Evolutionary conservation across 2,797 vertebrate species (phyloP).

Genomic region (Sarcophilus harrisii): DNA sequence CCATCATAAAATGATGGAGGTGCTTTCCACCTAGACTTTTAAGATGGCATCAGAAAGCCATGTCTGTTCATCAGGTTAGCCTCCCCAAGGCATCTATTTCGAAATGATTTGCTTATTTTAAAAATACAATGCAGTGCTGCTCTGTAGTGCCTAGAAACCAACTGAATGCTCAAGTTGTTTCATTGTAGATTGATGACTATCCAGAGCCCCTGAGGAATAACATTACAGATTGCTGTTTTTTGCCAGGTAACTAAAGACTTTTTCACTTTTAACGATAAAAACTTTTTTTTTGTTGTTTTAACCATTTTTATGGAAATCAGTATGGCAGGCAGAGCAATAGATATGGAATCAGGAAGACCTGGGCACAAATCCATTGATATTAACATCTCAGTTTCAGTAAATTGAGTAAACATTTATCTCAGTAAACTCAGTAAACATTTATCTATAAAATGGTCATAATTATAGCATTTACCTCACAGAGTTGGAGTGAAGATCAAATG

Average conservation of each 20-base stretch:
- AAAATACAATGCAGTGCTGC: neutral
- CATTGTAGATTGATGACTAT: neutral
- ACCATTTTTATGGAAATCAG: neutral
- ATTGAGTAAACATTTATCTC: too few relatives aligned
- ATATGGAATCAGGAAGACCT: neutral
- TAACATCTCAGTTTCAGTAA: neutral
- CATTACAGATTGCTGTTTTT: neutral
- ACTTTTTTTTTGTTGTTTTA: neutral
- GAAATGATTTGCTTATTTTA: slow-evolving; percentile 44
- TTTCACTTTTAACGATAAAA: neutral
- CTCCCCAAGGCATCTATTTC: slow-evolving; percentile 27
- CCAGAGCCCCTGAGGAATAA: neutral
- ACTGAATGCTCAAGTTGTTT: neutral
- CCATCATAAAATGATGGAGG: slow-evolving; percentile 11
- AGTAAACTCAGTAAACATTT: too few relatives aligned
- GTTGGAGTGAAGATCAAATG: neutral
- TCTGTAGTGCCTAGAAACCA: neutral
- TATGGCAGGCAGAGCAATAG: slow-evolving; percentile 31
- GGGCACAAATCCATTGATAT: neutral
- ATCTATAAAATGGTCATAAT: neutral
- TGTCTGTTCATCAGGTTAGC: slow-evolving; percentile 10
- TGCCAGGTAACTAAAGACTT: neutral
- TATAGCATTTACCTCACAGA: neutral
- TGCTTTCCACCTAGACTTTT: neutral
- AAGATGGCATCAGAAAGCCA: neutral